Conservation (phyloP, 2,888 invertebrate species). For the Orthosia gothica region DNA sequence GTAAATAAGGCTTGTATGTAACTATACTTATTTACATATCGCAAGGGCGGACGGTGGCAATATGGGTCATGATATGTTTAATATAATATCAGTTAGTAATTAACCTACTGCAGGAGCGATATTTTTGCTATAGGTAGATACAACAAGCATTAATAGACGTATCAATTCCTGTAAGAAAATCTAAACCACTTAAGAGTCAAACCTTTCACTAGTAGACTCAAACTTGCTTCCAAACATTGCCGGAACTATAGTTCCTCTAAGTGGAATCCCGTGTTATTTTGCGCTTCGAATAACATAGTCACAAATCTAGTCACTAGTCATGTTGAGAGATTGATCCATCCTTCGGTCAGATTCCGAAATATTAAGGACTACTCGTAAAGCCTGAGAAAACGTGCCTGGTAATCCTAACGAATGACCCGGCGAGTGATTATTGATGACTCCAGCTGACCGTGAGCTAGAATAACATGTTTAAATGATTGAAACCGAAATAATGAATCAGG, state of each 20-base stretch:
- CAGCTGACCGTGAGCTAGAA: not conserved
- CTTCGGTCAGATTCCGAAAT: conserved; percentile 36
- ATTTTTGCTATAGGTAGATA: too few species aligned
- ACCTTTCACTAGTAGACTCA: not conserved
- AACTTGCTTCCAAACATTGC: not conserved
- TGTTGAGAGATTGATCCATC: conserved; percentile 23
- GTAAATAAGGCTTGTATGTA: not conserved
- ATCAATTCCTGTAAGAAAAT: too few species aligned
- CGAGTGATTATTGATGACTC: conserved; percentile 40
- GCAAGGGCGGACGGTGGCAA: not conserved
- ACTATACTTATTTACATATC: not conserved
- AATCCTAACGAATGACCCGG: conserved; percentile 25
- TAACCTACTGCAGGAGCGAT: not conserved
- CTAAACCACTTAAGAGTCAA: not conserved
- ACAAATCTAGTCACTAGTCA: conserved; percentile 19
- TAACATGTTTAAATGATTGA: conserved; percentile 24
- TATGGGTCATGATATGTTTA: too few species aligned
- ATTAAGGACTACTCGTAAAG: conserved; percentile 35
- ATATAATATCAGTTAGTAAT: not conserved
- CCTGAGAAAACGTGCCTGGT: conserved; percentile 34
- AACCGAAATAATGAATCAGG: conserved; percentile 9
- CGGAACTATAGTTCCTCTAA: not conserved
- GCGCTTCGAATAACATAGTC: conserved; percentile 6
- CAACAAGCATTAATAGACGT: too few species aligned
- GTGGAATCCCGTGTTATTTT: conserved; percentile 37